Conservation (phyloP, 2,797 vertebrate species). For the Apogon talboti region DNA sequence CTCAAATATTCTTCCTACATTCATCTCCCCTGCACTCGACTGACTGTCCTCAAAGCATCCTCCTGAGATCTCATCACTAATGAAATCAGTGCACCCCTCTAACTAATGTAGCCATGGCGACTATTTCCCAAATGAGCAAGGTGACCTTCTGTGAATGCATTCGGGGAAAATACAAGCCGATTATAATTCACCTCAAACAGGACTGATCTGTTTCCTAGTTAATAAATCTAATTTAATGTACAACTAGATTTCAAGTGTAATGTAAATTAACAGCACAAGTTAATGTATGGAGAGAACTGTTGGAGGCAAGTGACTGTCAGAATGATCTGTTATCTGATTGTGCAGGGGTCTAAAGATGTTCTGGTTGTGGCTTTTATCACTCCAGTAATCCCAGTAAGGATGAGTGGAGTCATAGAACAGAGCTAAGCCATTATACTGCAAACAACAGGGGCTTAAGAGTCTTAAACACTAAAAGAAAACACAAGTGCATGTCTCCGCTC, state of each 20-base stretch:
- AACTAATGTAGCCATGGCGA: constrained; percentile 80
- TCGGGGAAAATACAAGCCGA: constrained; percentile 62
- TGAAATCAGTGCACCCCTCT: constrained; percentile 73
- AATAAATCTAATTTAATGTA: constrained; percentile 53
- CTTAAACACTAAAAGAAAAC: background rate
- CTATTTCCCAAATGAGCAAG: constrained; percentile 78
- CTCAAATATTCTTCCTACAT: constrained; percentile 16
- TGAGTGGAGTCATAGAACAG: constrained; percentile 9
- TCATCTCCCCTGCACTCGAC: constrained; percentile 31
- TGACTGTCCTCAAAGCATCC: constrained; percentile 65
- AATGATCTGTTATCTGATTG: constrained; percentile 11
- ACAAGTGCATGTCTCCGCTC: too few relatives aligned
- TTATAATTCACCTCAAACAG: constrained; percentile 55
- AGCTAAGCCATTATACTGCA: constrained; percentile 3
- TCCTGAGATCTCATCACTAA: constrained; percentile 77
- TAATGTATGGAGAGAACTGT: constrained; percentile 4
- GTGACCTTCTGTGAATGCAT: constrained; percentile 75
- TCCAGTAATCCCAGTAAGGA: background rate
- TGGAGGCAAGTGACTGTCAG: constrained; percentile 12
- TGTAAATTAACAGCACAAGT: constrained; percentile 28
- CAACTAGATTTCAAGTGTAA: constrained; percentile 18
- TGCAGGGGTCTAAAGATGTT: constrained; percentile 6
- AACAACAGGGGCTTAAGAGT: background rate
- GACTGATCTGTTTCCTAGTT: constrained; percentile 41
- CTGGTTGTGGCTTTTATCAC: constrained; percentile 7